phyloP scores from a whole-genome alignment of 2,888 invertebrate species.

The Parnassius apollo region DNA sequence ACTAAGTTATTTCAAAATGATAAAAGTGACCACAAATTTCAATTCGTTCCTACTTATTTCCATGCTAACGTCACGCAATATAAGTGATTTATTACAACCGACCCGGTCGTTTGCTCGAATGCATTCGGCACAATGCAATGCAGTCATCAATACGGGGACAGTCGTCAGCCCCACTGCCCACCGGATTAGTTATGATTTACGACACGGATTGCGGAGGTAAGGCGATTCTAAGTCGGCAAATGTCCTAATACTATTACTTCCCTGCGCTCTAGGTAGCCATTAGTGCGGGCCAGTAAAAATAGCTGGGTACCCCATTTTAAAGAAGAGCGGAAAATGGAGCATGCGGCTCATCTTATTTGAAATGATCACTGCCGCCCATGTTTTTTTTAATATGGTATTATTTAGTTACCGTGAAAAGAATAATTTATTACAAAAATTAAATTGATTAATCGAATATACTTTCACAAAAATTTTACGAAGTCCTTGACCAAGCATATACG shows the following conservation, averaged over 20 bases:
- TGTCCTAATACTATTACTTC: slow-evolving; percentile 52
- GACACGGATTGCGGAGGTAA: slow-evolving; percentile 39
- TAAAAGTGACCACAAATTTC: background rate
- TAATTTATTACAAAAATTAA: too few species aligned
- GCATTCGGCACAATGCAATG: slow-evolving; percentile 7
- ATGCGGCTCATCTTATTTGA: too few species aligned
- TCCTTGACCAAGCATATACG: too few species aligned
- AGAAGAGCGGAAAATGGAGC: too few species aligned
- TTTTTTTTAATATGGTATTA: too few species aligned
- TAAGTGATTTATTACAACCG: slow-evolving; percentile 23
- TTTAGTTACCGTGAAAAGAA: too few species aligned
- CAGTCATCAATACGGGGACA: slow-evolving; percentile 28
- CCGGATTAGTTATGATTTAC: slow-evolving; percentile 74
- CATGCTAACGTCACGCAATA: background rate
- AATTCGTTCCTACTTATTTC: background rate
- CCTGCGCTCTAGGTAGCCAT: slow-evolving; percentile 48
- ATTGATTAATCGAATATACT: too few species aligned
- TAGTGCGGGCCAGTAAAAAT: slow-evolving; percentile 48
- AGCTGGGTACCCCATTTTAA: too few species aligned
- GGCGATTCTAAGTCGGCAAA: slow-evolving; percentile 40
- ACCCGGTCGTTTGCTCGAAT: slow-evolving; percentile 11
- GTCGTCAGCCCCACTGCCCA: slow-evolving; percentile 31
- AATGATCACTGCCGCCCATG: too few species aligned
- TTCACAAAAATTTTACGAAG: too few species aligned
- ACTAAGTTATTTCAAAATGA: too few species aligned